These are phyloP conservation scores for Strix aluco DNA, from an alignment of 2,113 vertebrate species.

Conservation along the genomic window DNA sequence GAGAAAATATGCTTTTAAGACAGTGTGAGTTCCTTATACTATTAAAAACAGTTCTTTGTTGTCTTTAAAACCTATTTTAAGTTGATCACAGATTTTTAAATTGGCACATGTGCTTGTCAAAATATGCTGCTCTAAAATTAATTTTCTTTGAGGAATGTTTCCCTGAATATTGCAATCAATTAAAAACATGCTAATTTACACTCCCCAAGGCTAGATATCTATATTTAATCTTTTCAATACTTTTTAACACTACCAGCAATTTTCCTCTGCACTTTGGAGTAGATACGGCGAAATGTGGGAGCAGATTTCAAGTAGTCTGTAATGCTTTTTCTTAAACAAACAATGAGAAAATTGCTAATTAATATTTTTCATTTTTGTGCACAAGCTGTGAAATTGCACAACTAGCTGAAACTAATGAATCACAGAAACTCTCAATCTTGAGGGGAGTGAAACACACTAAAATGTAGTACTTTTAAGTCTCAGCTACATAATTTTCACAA, in stretches of 20 bases:
- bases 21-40: not conserved
- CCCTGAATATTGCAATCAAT: conserved; percentile 63
- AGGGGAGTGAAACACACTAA: not conserved
- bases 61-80: conserved; percentile 22
- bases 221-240: conserved; percentile 58
- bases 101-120: conserved; percentile 33
- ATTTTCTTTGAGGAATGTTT: conserved; percentile 53
- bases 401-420: conserved; percentile 49
- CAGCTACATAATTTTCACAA: conserved; percentile 15
- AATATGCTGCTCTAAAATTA: conserved; percentile 62
- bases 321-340: conserved; percentile 52
- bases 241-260: conserved; percentile 27
- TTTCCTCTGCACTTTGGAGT: conserved; percentile 2
- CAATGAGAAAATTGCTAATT: conserved; percentile 71
- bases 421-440: not conserved
- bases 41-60: conserved; percentile 17
- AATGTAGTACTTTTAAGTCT: not conserved
- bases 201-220: conserved; percentile 39
- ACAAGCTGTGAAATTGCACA: conserved; percentile 64
- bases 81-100: conserved; percentile 46
- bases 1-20: conserved; percentile 23
- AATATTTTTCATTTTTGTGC: conserved; percentile 66
- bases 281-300: conserved; percentile 32
- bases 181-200: conserved; percentile 65
- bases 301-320: conserved; percentile 37